Conservation (phyloP, 2,113 vertebrate genomes). For the Nesoenas mayeri region DNA sequence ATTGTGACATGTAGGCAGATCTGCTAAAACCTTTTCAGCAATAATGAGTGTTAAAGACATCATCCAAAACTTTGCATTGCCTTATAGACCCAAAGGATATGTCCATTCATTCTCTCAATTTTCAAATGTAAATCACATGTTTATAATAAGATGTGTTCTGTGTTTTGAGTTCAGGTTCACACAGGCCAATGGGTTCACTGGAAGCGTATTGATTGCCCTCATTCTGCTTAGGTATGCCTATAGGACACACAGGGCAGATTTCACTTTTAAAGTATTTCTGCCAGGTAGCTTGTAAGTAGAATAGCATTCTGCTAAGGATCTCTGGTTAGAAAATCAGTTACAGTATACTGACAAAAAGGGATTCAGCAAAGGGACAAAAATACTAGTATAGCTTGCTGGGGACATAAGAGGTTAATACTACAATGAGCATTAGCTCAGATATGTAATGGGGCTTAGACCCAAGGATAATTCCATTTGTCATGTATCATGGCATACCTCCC, state of each 20-base stretch:
- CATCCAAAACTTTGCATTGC: background rate
- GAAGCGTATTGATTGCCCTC: background rate
- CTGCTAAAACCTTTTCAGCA: background rate
- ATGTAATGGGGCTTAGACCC: slow-evolving; percentile 5
- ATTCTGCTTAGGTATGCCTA: background rate
- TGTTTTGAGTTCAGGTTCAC: background rate
- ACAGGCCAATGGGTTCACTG: background rate
- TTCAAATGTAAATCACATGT: background rate
- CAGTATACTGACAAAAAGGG: background rate
- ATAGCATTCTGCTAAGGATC: background rate
- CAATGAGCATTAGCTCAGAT: slow-evolving; percentile 2
- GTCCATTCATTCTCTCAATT: background rate
- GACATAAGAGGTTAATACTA: background rate
- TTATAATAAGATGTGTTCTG: background rate
- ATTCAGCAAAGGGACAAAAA: background rate
- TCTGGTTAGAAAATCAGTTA: background rate
- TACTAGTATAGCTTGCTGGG: background rate
- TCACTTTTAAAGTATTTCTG: background rate
- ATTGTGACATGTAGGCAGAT: background rate
- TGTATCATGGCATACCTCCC: slow-evolving; percentile 40
- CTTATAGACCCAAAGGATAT: background rate
- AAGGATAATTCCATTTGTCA: slow-evolving; percentile 54
- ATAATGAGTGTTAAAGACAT: background rate
- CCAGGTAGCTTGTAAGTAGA: background rate
- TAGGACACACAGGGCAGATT: background rate